Evolutionary conservation across 2,888 invertebrate genomes (phyloP).

Genomic region (Xestia c-nigrum): DNA sequence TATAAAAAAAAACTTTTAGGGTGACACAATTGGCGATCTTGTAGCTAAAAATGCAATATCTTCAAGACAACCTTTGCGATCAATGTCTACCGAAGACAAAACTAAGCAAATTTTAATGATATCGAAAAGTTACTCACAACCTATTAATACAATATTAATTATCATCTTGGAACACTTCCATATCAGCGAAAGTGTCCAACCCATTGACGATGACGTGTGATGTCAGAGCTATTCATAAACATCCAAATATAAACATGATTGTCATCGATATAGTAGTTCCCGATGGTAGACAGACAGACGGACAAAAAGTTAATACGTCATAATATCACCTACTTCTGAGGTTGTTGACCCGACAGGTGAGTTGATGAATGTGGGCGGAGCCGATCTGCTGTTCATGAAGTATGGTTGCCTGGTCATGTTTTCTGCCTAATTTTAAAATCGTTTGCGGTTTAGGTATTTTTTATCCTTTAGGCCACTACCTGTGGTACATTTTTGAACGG

Average conservation of each 20-base stretch:
- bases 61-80: too few species aligned
- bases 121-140: background rate
- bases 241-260: conserved; percentile 26
- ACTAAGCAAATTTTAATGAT: background rate
- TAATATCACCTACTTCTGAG: conserved; percentile 53
- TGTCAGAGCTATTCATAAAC: conserved; percentile 32
- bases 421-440: conserved; percentile 30
- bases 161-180: conserved; percentile 39
- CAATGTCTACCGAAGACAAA: background rate
- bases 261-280: conserved; percentile 24
- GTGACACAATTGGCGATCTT: too few species aligned
- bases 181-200: conserved; percentile 42
- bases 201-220: conserved; percentile 7
- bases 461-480: conserved; percentile 1
- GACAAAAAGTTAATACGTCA: conserved; percentile 45
- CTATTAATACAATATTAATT: conserved; percentile 22
- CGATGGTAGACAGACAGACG: conserved; percentile 30
- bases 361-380: conserved; percentile 49
- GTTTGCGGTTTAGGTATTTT: background rate
- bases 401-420: background rate
- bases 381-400: conserved; percentile 25
- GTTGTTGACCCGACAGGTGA: conserved; percentile 40
- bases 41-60: too few species aligned
- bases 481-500: background rate
- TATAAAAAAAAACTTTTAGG: too few species aligned